Evolutionary conservation across 1,140 invertebrate species (phyloP), one percentile per base, ranked within the genome.

Genomic region (Condylostylus longicornis): DNA sequence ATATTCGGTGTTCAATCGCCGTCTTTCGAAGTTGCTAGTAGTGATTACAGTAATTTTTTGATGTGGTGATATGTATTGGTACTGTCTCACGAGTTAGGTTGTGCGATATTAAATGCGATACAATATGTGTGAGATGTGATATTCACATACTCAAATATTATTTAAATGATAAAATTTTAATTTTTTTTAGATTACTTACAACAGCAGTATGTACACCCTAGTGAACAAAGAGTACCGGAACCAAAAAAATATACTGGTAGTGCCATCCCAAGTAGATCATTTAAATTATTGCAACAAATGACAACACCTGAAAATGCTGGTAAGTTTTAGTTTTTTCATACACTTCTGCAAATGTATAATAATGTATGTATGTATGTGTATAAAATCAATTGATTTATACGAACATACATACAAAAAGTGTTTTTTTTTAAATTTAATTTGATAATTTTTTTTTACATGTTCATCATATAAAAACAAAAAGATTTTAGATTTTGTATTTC

Each of bases 221-320:
- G 75, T 47, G 67, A 79, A 54, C 75, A 79, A 50, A 69, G 70
- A 42, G 74, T 69, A 19, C 68, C 61, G 37, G 79, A 81, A 49
- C 79, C 79, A 22, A 75, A 73, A 50, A 82, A 79, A 51, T 89
- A 89, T 52, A 80, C 69, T 38, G 84, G 84, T 39, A 76, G 77
- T 51, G 73, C 78, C 45, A 88, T 88, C 56, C 85, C 85, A 30
- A 86, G 82, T 41, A 72, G 82, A 53, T 85, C 83, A 14, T 89
- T 89, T 57, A 74, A 73, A 56, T 77, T 88, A 53, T 63, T 89
- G 23, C 83, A 88, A 63, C 75, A 77, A 19, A 82, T 86, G 79
- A 84, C 80, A 30, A 70, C 70, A 44, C 62, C 72, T 38, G 68
- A 74, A 47, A 65, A 62, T 52, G 57, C 56, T 44, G 57, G 57